phyloP scores from a whole-genome alignment of 2,797 vertebrate species.

The Halcyon leucocephala region DNA sequence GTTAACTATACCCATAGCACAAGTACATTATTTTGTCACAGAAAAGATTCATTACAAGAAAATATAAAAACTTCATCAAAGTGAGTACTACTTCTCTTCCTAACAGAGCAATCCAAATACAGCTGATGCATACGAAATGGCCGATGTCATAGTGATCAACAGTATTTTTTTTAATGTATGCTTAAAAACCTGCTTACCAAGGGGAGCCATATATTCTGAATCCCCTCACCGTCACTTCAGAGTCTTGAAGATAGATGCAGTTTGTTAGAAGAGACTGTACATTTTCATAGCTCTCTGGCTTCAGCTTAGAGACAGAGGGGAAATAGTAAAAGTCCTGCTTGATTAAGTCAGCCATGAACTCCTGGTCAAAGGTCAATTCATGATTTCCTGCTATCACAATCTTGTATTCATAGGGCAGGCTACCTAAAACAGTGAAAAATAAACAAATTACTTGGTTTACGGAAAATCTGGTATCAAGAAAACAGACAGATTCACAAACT shows the following conservation, averaged over 20 bases:
- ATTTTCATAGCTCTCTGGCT: conserved; percentile 95
- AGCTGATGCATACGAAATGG: conserved; percentile 6
- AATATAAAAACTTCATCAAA: conserved; percentile 24
- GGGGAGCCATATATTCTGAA: conserved; percentile 95
- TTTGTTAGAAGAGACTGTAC: conserved; percentile 96
- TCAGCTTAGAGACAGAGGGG: conserved; percentile 94
- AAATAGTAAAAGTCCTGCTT: conserved; percentile 99
- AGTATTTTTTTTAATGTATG: background rate
- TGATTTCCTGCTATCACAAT: conserved; percentile 97
- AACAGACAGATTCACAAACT: conserved; percentile 7
- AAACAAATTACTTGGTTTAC: conserved; percentile 49
- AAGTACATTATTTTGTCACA: conserved; percentile 7
- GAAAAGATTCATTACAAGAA: background rate
- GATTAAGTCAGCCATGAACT: conserved; percentile 98
- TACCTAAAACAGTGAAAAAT: conserved; percentile 82
- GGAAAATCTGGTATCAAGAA: background rate
- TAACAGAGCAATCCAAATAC: background rate
- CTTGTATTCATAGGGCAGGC: conserved; percentile 95
- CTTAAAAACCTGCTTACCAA: conserved; percentile 87
- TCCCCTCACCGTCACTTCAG: conserved; percentile 92
- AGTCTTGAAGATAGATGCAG: conserved; percentile 98
- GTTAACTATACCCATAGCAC: background rate
- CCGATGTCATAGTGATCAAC: conserved; percentile 35
- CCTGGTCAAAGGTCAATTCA: conserved; percentile 96
- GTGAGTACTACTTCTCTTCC: background rate